Conservation (phyloP, 2,888 invertebrate species). For the Caenorhabditis virilis region DNA sequence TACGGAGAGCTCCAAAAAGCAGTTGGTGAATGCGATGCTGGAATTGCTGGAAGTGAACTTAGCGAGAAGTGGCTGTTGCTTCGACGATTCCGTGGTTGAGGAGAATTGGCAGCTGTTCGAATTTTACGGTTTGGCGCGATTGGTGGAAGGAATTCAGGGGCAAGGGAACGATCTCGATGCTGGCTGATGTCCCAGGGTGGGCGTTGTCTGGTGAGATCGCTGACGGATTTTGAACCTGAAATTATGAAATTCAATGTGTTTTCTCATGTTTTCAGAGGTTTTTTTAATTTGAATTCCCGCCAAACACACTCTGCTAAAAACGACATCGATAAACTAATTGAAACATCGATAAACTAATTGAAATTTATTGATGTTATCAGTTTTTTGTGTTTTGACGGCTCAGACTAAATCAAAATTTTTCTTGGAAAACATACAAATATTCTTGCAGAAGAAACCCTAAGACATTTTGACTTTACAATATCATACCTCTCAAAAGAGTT, state of each 20-base stretch:
- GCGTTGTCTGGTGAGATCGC: conserved; percentile 11
- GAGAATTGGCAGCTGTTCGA: conserved; percentile 23
- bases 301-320: too few species aligned
- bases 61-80: conserved; percentile 38
- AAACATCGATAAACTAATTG: too few species aligned
- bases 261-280: too few species aligned
- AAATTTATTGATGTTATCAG: too few species aligned
- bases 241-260: too few species aligned
- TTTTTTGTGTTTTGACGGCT: too few species aligned
- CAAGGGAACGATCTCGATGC: too few species aligned
- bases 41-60: conserved; percentile 21
- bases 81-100: conserved; percentile 19
- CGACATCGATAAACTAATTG: too few species aligned
- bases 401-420: too few species aligned
- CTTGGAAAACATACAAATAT: not conserved
- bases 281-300: too few species aligned
- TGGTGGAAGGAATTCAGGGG: conserved; percentile 30
- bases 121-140: conserved; percentile 12
- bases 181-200: conserved; percentile 31
- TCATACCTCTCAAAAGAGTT: not conserved
- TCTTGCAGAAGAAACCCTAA: not conserved
- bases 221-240: conserved; percentile 29
- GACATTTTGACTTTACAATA: too few species aligned
- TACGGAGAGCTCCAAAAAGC: conserved; percentile 44
- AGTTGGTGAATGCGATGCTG: conserved; percentile 31